Percentiles rank a stretch among this genome's conserved stretches.
Conservation (phyloP, 2,888 invertebrate genomes). For the Latrodectus hesperus region DNA sequence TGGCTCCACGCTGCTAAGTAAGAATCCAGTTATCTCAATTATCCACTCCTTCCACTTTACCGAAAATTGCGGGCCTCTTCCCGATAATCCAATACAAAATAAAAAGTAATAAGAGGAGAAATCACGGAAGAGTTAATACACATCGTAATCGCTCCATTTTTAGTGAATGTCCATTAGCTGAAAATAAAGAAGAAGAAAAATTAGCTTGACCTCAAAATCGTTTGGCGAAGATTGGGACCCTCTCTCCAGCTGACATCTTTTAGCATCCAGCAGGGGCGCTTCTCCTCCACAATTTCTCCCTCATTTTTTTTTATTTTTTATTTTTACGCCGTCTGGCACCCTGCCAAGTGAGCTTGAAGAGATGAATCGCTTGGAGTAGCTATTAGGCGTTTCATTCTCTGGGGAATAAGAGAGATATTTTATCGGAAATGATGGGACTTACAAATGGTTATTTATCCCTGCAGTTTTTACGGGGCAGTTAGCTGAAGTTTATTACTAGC, state of each 20-base stretch:
- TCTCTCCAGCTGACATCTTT: neutral
- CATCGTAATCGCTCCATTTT: conserved; percentile 3
- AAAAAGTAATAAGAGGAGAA: neutral
- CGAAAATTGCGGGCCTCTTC: neutral
- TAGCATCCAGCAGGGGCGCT: neutral
- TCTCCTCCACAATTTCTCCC: neutral
- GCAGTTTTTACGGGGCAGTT: neutral
- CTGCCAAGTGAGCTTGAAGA: conserved; percentile 3
- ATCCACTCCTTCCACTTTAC: neutral
- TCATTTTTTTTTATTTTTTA: neutral
- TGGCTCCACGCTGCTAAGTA: neutral
- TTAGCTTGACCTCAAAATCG: neutral
- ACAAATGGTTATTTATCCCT: neutral
- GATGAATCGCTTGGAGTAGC: neutral
- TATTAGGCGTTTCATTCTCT: neutral
- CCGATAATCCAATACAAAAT: neutral
- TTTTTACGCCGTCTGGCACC: neutral
- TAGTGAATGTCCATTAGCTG: neutral
- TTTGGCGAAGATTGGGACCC: neutral
- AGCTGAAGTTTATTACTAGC: neutral
- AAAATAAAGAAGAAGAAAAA: neutral
- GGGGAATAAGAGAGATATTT: neutral
- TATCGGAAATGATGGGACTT: neutral
- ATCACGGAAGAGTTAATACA: conserved; percentile 3
- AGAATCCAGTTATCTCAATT: neutral